Base-by-base conservation (phyloP, 2,797 vertebrate species). In the Crypturellus tataupa region DNA sequence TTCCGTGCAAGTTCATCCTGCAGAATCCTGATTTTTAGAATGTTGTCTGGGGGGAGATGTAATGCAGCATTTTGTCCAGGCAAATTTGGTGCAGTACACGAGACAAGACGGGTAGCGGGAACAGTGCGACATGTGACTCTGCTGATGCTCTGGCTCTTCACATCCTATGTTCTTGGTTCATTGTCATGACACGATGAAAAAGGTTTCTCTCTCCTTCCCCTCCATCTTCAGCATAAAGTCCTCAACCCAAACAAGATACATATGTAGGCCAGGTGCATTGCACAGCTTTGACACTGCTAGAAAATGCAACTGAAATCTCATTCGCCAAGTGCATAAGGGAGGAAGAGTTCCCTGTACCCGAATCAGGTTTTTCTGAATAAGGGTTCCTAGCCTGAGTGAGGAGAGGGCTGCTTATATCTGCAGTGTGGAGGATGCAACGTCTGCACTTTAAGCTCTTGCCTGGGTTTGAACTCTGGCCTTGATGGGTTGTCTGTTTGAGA, bases 41-140 rank as follows among this genome's bases (percentile, higher is more conserved):
- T 73, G 63, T 93, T 53, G 27, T 40, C 42, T 86, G 35, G 62
- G 59, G n/a, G 44, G 64, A 92, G 82, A 90, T 93, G 91, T 83
- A 96, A 72, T 95, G 89, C 96, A 97, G 95, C 58, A 85, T 94
- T 95, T 94, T 92, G 49, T 75, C 58, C 71, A 91, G 60, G 40
- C 11, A 56, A 37, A 62, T 62, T 55, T 78, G 60, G 24, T 81
- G 72, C 1, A 0, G 29, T 17, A 11, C 60, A 1, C 31, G 24
- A 84, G 59, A 37, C 6, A 12, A 25, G 42, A 44, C 91, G n/a
- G 37, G 39, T 23, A 14, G 27, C 27, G 9, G 37, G 27, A 14
- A 19, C 20, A 35, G 60, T 33, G 53, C 10, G 51, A 56, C 44
- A 33, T 31, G 9, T 55, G 16, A 73, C 89, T 80, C 55, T 69